Percentiles rank a stretch among this genome's conserved stretches.
phyloP scores from a whole-genome alignment of 2,113 vertebrate species.

The Nyctibius bracteatus region DNA sequence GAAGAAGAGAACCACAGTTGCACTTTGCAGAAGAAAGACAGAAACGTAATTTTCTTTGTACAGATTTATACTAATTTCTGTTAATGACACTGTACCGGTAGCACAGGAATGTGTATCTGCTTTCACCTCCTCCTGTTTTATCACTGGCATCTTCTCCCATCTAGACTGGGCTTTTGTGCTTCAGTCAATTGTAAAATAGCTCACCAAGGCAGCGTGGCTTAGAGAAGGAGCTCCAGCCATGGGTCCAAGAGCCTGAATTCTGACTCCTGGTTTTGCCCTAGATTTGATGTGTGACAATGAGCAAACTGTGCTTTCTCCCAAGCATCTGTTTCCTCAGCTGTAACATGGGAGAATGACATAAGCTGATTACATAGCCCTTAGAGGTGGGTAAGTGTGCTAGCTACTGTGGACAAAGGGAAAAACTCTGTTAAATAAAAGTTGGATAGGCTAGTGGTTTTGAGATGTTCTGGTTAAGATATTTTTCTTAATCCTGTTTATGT shows the following conservation, averaged over 20 bases:
- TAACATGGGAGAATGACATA: constrained; percentile 53
- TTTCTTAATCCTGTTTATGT: constrained; percentile 39
- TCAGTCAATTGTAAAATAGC: not conserved
- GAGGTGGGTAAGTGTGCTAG: constrained; percentile 19
- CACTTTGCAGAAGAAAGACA: not conserved
- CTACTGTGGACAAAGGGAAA: constrained; percentile 35
- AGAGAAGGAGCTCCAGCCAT: not conserved
- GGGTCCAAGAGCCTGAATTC: constrained; percentile 14
- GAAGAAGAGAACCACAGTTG: not conserved
- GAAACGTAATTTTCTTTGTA: not conserved
- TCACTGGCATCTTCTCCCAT: not conserved
- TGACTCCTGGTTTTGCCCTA: constrained; percentile 54
- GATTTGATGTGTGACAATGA: constrained; percentile 48
- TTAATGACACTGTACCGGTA: not conserved
- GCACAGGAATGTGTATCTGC: not conserved
- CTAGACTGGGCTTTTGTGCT: not conserved
- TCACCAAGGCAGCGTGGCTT: not conserved
- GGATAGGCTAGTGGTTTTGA: not conserved
- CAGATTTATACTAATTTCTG: not conserved
- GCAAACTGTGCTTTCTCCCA: constrained; percentile 40
- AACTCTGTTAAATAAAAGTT: constrained; percentile 3
- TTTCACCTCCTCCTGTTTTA: not conserved
- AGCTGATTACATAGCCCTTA: constrained; percentile 40
- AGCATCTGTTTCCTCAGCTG: constrained; percentile 63
- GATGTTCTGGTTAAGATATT: constrained; percentile 17